Evolutionary conservation across 2,888 invertebrate species (phyloP), one percentile per base, ranked within the genome.

Genomic region (Epistrophe grossulariae): DNA sequence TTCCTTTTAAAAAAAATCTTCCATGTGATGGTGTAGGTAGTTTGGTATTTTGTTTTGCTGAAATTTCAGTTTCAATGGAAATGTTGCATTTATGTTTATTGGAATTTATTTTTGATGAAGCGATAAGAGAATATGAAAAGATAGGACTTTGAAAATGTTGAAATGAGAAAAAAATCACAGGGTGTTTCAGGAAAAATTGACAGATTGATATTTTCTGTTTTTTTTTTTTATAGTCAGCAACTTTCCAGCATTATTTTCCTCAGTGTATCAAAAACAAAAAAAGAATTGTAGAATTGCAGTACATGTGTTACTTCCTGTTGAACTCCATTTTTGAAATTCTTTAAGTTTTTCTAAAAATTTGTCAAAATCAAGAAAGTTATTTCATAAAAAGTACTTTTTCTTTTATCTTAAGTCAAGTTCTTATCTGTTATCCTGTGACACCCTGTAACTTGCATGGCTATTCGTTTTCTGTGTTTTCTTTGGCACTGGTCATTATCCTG

Each of bases 401-500:
- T 57, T 31, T 9, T 15, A 57, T 45, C 45, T 45, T n/a, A 5
- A 45, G 45, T 45, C 13, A 40, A 40, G 5, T 1, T 45, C 40
- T 8, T 0, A 48, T 45, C 40, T 13, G 0, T 17, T 9, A 10
- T 55, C 28, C 55, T 31, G 8, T 31, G 8, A 45, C 52, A 38
- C 38, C 40, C 38, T 70, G 52, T 52, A n/a, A 55, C 70, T 40
- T 40, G 31, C 45, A 48, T 64, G 15, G 15, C 52, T 17, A 8
- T 40, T 19, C 13, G 38, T 9, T 24, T 52, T 52, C 38, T 38
- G n/a, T 55, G 43, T 70, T 50, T 19, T 66, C 60, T 71, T 50
- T 66, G 52, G 40, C 43, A 50, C 68, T 79, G 76, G 80, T 84
- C 84, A 80, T 24, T 64, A 76, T 79, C 70, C 43, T 74, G 52